Percentiles rank a stretch among this genome's conserved stretches.
Evolutionary conservation across 2,113 vertebrate genomes (phyloP).

Genomic region (Lepisosteus osseus): DNA sequence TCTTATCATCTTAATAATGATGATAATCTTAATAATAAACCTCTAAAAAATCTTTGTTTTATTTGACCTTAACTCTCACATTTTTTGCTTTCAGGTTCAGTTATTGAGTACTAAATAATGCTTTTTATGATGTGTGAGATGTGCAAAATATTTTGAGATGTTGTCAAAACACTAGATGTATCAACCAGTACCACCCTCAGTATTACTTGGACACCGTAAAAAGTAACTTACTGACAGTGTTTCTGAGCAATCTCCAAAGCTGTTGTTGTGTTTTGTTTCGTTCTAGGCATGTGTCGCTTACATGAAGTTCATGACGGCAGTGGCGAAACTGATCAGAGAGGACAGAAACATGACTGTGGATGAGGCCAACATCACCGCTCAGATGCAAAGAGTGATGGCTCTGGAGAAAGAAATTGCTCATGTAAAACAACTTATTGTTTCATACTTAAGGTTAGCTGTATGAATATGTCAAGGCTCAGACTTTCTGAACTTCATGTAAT

Average conservation of each 20-base stretch:
- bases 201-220: too few species aligned
- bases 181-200: too few species aligned
- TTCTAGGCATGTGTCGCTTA: slow-evolving; percentile 84
- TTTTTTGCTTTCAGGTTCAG: too few species aligned
- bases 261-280: slow-evolving; percentile 22
- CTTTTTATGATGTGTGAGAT: too few species aligned
- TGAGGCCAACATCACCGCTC: slow-evolving; percentile 59
- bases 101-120: too few species aligned
- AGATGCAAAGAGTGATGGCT: slow-evolving; percentile 77
- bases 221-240: not conserved
- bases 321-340: slow-evolving; percentile 78
- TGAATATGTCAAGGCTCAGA: not conserved
- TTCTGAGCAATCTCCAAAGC: slow-evolving; percentile 10
- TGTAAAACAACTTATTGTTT: slow-evolving; percentile 63
- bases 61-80: too few species aligned
- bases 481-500: too few species aligned
- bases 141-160: too few species aligned
- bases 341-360: slow-evolving; percentile 66
- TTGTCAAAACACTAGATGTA: too few species aligned
- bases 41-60: too few species aligned
- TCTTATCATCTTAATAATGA: too few species aligned
- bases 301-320: slow-evolving; percentile 82
- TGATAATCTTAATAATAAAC: too few species aligned
- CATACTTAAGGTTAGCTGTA: not conserved
- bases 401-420: slow-evolving; percentile 89